Base-by-base conservation (phyloP, 2,797 vertebrate species). In the Tenualosa ilisha region DNA sequence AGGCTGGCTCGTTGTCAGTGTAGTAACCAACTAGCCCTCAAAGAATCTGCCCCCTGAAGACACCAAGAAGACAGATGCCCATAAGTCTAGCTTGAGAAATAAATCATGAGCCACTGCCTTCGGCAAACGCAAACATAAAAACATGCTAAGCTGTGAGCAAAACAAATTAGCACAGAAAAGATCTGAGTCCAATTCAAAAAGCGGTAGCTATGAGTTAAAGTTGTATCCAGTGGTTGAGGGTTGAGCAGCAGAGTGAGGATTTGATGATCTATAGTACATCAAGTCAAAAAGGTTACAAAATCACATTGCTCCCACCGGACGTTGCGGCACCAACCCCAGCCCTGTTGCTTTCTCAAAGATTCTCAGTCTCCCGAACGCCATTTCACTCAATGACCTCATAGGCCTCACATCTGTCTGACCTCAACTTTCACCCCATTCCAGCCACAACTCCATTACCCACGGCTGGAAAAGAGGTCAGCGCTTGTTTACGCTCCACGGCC, bases 341-440 rank as follows among this genome's bases (percentile, higher is more conserved):
- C 6, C 24, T 24, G 31, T 8, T 8, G 24, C 26, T 75, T 75
- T 75, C 31, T 75, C 68, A 40, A 13, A 20, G 37, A 4, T 40
- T 15, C 68, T 75, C 68, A 17, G 68, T 31, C 68, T 75, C 31
- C 31, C 15, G 37, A 37, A 15, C 56, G 51, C 12, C 24, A 31
- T 63, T 24, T 24, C 31, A 24, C 26, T 61, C 40, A 79, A 83
- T 56, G 22, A 81, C 63, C 83, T 88, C 46, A 84, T 15, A 75
- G 68, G 12, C 68, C 61, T 85, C 61, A 89, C 90, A 92, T 90
- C 89, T 90, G 89, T 68, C 81, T 72, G 87, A 87, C 86, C 89
- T 85, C 79, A 83, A 88, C 87, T 83, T 56, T 89, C 72, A 81
- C 86, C 86, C 75, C 65, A 37, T 82, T 88, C 85, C 85, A 75